Evolutionary conservation across 2,113 vertebrate species (phyloP).

Genomic region (Oreochromis spilurus): DNA sequence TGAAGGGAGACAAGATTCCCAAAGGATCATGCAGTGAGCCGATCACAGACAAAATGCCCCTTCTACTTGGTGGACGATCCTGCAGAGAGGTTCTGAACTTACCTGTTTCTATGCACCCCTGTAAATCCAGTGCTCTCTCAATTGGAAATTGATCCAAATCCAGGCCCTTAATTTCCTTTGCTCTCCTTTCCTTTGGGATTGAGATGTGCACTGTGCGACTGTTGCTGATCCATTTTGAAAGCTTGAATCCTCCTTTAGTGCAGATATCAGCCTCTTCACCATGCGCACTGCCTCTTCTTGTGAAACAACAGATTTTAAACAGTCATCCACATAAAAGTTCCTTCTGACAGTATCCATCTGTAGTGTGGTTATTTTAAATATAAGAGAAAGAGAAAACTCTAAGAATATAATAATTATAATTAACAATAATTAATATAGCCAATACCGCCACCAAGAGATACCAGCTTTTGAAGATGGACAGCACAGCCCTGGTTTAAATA

Average conservation of each 20-base stretch:
- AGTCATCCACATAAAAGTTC: background rate
- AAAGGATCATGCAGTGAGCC: background rate
- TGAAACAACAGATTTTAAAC: background rate
- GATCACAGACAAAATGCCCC: background rate
- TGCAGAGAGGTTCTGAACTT: background rate
- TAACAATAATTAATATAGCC: background rate
- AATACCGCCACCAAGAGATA: background rate
- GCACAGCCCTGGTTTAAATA: background rate
- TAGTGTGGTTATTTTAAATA: background rate
- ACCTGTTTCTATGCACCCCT: no score
- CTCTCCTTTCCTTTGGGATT: background rate
- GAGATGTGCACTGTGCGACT: background rate
- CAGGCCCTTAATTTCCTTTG: background rate
- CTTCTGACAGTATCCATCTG: background rate
- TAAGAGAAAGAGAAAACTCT: background rate
- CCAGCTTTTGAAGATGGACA: background rate
- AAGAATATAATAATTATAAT: background rate
- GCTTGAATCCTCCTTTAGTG: background rate
- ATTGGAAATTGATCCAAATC: no score
- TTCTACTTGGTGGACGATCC: fast-evolving
- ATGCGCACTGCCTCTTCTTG: background rate
- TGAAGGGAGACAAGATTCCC: background rate
- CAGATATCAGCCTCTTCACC: background rate
- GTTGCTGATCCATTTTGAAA: background rate
- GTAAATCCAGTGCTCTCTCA: background rate